Base-by-base conservation (phyloP, 2,797 vertebrate genomes). In the Microctenopoma steveboyesi region DNA sequence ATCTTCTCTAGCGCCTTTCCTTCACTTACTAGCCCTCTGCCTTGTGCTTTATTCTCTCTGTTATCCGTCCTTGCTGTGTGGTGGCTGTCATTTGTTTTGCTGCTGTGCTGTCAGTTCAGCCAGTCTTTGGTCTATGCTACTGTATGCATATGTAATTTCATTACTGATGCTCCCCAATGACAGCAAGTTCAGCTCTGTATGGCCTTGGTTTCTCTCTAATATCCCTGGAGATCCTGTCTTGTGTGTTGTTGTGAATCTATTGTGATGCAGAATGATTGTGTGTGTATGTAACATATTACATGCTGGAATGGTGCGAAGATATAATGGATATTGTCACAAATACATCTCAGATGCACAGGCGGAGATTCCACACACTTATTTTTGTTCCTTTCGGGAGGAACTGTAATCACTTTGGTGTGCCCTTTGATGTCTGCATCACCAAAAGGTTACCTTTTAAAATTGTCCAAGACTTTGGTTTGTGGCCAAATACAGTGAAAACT, bases 81-180 rank as follows among this genome's bases (percentile, higher is more conserved):
- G 52, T 35, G 75, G 69, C 76, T 83, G 84, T 81, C 81, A 76
- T 52, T 61, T 39, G 46, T 82, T 83, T 76, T 79, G 62, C 76
- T 67, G 70, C 59, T 78, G 52, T 62, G 58, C 76, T 80, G 78
- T 86, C 70, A 65, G 77, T 73, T 83, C 78, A 86, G 85, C 64
- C 79, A 37, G 75, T 58, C 81, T 75, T 71, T 78, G 85, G 87
- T 78, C 83, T 82, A 16, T 73, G 79, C 74, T 75, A 65, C 82
- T 78, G 72, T 84, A 82, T 87, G 86, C 84, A 91, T 87, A 87
- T 86, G 74, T 78, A 87, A 77, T 90, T 90, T 89, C 86, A 90
- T 90, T 88, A 90, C 84, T 22, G 77, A 74, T 79, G 76, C 76
- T 86, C 83, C 78, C 78, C 56, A 28, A 74, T 85, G 86, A 90